These are phyloP conservation scores for Yponomeuta sedellus DNA, from an alignment of 2,888 invertebrate genomes.

Conservation along the genomic window DNA sequence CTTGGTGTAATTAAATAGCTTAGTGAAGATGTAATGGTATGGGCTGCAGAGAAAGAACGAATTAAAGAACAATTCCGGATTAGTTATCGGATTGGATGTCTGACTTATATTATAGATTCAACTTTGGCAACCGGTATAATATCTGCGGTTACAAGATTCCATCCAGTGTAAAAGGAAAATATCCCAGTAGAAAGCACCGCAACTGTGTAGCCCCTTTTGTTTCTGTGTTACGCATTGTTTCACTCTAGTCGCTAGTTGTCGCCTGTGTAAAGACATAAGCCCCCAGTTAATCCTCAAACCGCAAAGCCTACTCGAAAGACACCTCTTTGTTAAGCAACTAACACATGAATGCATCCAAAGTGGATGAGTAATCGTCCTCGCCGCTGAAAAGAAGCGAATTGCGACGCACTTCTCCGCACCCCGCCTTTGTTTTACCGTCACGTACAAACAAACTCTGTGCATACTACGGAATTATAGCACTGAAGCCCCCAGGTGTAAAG, in stretches of 20 bases:
- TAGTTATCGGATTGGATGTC: no score
- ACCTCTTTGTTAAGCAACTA: slow-evolving; percentile 3
- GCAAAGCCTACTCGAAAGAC: neutral
- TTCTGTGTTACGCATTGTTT: neutral
- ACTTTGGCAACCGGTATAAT: no score
- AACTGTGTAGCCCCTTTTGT: neutral
- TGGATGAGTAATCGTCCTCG: neutral
- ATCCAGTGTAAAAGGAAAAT: no score
- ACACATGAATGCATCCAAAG: neutral
- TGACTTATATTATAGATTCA: no score
- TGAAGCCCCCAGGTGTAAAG: slow-evolving; percentile 24
- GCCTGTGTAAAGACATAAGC: neutral
- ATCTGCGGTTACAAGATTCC: no score
- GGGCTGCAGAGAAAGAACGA: no score
- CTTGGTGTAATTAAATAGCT: no score
- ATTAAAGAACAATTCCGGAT: no score
- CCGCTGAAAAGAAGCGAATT: neutral
- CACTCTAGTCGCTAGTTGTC: neutral
- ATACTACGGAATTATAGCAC: slow-evolving; percentile 12
- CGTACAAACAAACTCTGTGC: slow-evolving; percentile 12
- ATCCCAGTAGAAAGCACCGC: neutral
- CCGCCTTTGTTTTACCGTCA: slow-evolving; percentile 10
- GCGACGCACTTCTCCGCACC: slow-evolving; percentile 4
- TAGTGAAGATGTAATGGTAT: no score
- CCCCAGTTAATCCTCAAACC: neutral